Conservation (phyloP, 2,113 vertebrate genomes). For the Gadus macrocephalus region DNA sequence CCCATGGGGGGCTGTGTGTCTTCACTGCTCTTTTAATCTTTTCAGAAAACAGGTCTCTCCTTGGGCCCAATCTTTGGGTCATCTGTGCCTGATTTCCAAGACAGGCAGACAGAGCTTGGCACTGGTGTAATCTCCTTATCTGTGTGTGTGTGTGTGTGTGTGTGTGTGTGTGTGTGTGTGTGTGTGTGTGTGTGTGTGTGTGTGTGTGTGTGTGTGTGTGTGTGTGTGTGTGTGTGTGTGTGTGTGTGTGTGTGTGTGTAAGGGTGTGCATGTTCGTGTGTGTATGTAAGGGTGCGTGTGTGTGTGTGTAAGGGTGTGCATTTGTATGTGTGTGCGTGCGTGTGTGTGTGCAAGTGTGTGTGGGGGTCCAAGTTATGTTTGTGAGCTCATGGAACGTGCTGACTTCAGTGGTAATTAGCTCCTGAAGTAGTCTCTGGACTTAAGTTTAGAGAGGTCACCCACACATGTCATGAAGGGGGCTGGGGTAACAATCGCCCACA, state of each 20-base stretch:
- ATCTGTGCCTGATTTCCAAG: conserved; percentile 28
- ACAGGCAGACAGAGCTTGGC: conserved; percentile 52
- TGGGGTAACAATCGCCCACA: too few relatives aligned
- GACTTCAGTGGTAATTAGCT: conserved; percentile 41
- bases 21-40: conserved; percentile 73
- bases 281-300: too few relatives aligned
- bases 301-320: too few relatives aligned
- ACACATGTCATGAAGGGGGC: too few relatives aligned
- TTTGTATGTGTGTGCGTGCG: too few relatives aligned
- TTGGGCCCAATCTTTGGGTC: conserved; percentile 19
- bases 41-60: conserved; percentile 59
- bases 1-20: conserved; percentile 49
- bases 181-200: not conserved
- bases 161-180: conserved; percentile 39
- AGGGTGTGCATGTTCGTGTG: too few relatives aligned
- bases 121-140: conserved; percentile 65
- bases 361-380: too few relatives aligned
- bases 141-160: conserved; percentile 46
- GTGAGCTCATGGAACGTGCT: conserved; percentile 23
- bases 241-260: conserved; percentile 27
- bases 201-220: conserved; percentile 14
- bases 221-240: conserved; percentile 12
- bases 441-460: conserved; percentile 1
- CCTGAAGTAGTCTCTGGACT: conserved; percentile 23
- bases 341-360: too few relatives aligned